These are phyloP conservation scores for Tupaia chinensis DNA, from an alignment of 2,113 vertebrate genomes.

Conservation along the genomic window DNA sequence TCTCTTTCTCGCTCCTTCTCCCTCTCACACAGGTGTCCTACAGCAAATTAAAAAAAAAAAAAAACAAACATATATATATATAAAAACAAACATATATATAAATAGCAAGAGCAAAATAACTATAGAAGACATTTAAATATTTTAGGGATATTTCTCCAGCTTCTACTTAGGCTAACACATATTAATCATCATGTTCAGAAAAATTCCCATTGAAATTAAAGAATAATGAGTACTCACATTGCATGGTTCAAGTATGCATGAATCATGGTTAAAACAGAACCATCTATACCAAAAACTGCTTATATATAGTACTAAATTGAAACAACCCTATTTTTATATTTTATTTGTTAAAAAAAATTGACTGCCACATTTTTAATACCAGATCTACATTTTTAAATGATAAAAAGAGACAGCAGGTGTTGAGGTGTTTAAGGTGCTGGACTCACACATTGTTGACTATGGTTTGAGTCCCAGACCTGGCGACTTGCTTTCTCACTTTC, in stretches of 20 bases:
- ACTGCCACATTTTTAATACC: neutral
- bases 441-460: too few relatives aligned
- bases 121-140: neutral
- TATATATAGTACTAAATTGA: neutral
- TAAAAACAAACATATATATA: too few relatives aligned
- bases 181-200: neutral
- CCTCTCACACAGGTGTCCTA: too few relatives aligned
- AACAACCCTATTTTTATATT: slow-evolving; percentile 8
- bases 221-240: neutral
- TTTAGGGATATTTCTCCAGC: neutral
- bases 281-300: neutral
- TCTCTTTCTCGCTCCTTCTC: too few relatives aligned
- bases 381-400: neutral
- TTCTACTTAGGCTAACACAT: neutral
- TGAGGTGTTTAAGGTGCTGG: too few relatives aligned
- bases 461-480: too few relatives aligned
- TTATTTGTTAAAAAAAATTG: neutral
- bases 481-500: too few relatives aligned
- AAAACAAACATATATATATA: too few relatives aligned
- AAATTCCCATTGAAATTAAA: neutral
- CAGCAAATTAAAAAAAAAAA: too few relatives aligned
- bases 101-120: neutral
- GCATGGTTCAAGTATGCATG: neutral
- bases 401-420: neutral
- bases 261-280: neutral